phyloP scores from a whole-genome alignment of 1,140 invertebrate species.

The Drosophila nebulosa region DNA sequence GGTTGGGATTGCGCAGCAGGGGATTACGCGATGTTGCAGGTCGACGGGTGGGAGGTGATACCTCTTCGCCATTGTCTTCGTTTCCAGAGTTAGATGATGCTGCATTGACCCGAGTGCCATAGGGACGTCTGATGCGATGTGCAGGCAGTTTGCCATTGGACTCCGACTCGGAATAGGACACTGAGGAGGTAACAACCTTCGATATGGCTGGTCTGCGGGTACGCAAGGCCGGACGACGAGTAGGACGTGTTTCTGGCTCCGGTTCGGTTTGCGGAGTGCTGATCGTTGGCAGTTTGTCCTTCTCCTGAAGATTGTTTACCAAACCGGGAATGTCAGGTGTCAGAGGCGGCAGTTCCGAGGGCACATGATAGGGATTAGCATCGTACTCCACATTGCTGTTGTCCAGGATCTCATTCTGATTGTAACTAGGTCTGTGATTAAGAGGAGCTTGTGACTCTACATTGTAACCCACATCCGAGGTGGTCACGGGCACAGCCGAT shows the following conservation, averaged over 20 bases:
- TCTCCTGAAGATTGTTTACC: slow-evolving; percentile 84
- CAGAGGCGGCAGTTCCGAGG: slow-evolving; percentile 82
- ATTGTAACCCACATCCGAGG: slow-evolving; percentile 62
- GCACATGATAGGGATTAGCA: slow-evolving; percentile 75
- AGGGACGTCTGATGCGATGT: slow-evolving; percentile 67
- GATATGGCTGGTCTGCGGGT: slow-evolving; percentile 62
- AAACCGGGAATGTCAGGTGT: slow-evolving; percentile 83
- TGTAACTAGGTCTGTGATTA: slow-evolving; percentile 67
- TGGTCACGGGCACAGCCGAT: slow-evolving; percentile 47
- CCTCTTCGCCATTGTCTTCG: slow-evolving; percentile 50
- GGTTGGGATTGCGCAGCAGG: slow-evolving; percentile 77
- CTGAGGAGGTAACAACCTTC: slow-evolving; percentile 67
- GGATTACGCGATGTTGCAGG: slow-evolving; percentile 75
- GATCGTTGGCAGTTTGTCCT: slow-evolving; percentile 57
- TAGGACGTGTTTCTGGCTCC: slow-evolving; percentile 81
- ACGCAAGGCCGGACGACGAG: slow-evolving; percentile 68
- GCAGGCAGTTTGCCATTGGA: slow-evolving; percentile 44
- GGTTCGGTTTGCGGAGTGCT: slow-evolving; percentile 51
- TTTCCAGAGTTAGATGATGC: slow-evolving; percentile 60
- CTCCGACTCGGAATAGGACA: slow-evolving; percentile 73
- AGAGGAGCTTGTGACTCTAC: slow-evolving; percentile 45
- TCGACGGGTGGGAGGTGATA: slow-evolving; percentile 81
- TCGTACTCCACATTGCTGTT: slow-evolving; percentile 73
- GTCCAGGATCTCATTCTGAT: slow-evolving; percentile 70
- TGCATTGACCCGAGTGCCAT: slow-evolving; percentile 43